phyloP scores from a whole-genome alignment of 2,113 vertebrate species.

The Pomatorhinus ruficollis region DNA sequence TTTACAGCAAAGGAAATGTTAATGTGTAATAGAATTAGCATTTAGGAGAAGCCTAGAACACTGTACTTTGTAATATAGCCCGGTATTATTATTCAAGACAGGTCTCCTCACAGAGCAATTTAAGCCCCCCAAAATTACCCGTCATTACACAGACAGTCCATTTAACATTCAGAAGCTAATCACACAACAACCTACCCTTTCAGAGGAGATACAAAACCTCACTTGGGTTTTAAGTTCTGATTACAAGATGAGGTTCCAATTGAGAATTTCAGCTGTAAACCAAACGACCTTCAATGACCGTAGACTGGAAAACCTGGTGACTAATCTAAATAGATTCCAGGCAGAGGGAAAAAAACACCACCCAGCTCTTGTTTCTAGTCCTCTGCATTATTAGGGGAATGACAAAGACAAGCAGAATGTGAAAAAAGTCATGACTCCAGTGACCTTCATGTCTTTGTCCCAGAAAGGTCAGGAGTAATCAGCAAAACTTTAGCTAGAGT shows the following conservation, averaged over 20 bases:
- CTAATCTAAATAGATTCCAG: slow-evolving; percentile 74
- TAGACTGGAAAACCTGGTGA: slow-evolving; percentile 62
- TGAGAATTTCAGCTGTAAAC: slow-evolving; percentile 73
- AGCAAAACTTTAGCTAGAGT: slow-evolving; percentile 72
- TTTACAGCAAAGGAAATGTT: slow-evolving; percentile 65
- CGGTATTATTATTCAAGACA: slow-evolving; percentile 67
- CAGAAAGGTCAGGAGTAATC: slow-evolving; percentile 63
- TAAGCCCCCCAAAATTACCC: slow-evolving; percentile 73
- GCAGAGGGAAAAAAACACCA: slow-evolving; percentile 26
- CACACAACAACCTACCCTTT: slow-evolving; percentile 72
- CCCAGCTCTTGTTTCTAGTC: slow-evolving; percentile 53
- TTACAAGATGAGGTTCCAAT: slow-evolving; percentile 71
- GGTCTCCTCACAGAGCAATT: slow-evolving; percentile 64
- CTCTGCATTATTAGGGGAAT: slow-evolving; percentile 57
- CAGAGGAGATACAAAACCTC: slow-evolving; percentile 65
- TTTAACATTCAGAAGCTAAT: slow-evolving; percentile 77
- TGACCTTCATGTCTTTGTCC: slow-evolving; percentile 63
- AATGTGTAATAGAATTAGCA: slow-evolving; percentile 63
- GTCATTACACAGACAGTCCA: slow-evolving; percentile 65
- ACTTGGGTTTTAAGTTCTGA: slow-evolving; percentile 70
- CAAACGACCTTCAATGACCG: slow-evolving; percentile 74
- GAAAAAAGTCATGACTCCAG: slow-evolving; percentile 58
- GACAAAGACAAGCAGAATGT: slow-evolving; percentile 59
- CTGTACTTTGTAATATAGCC: slow-evolving; percentile 15
- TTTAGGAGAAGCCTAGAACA: slow-evolving; percentile 46